Evolutionary conservation across 1,140 invertebrate genomes (phyloP), one percentile per base, ranked within the genome.

Genomic region (Zeugodacus cucurbitae): DNA sequence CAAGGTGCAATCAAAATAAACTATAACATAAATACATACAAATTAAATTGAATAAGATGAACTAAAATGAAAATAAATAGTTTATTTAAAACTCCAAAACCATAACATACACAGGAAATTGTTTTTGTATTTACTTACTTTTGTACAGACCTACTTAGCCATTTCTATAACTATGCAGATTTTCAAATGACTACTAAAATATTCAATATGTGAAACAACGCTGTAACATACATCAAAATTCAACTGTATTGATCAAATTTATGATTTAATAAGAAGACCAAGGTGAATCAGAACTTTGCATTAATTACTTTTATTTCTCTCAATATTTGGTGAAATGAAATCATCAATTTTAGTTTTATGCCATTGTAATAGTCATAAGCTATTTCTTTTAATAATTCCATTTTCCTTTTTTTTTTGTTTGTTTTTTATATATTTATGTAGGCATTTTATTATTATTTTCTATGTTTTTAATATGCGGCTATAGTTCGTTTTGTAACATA

Each of bases 401-500:
- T 82, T 44, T 44, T 78, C n/a, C n/a, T 78, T 74, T 41, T 10
- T n/a, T 44, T 82, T 54, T 37, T 20, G 29, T 20, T 70, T 37
- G 3, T 70, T 37, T 37, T 48, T 82, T 82, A n/a, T 82, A 20
- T 48, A 7, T 29, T 26, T 44, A 78, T 44, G 64, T 62, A 62
- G 26, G 48, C 48, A 54, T 20, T 32, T 70, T 11, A 54, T 54
- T 70, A 11, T 70, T 70, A 10, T 20, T 82, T 41, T 29, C 5
- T 48, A 14, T 82, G 48, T 44, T 37, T 82, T 82, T 26, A 37
- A 82, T 82, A 82, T 82, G 74, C 74, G 74, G 74, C 74, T 82
- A 82, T 82, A 82, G 22, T 82, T 82, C 41, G 74, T 82, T 29
- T 82, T 82, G 74, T 82, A 74, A 74, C 67, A 74, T 34, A 74